These are phyloP conservation scores for Panthera tigris DNA, from an alignment of 2,113 vertebrate species.

Conservation along the genomic window DNA sequence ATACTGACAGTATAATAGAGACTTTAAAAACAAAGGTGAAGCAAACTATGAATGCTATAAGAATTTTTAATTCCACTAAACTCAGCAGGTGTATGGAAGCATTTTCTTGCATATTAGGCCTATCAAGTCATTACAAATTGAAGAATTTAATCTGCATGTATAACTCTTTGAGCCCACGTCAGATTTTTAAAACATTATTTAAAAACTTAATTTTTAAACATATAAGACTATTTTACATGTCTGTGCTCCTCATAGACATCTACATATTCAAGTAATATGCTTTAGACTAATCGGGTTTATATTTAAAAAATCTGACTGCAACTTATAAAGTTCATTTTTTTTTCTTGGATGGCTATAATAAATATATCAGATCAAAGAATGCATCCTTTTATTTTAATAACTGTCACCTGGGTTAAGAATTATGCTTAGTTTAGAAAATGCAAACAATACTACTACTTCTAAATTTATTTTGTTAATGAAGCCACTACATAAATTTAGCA, in stretches of 20 bases:
- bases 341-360: neutral
- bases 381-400: slow-evolving; percentile 24
- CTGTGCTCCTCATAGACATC: neutral
- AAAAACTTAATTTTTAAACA: neutral
- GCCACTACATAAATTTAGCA: slow-evolving; percentile 90
- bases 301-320: slow-evolving; percentile 8
- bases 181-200: neutral
- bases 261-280: neutral
- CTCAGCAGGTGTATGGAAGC: slow-evolving; percentile 62
- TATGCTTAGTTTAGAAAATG: slow-evolving; percentile 69
- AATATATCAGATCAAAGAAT: slow-evolving; percentile 50
- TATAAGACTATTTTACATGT: neutral
- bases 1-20: slow-evolving; percentile 56
- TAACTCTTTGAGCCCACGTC: slow-evolving; percentile 30
- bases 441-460: slow-evolving; percentile 83
- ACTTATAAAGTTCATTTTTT: neutral
- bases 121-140: slow-evolving; percentile 63
- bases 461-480: slow-evolving; percentile 88
- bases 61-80: slow-evolving; percentile 52
- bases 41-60: slow-evolving; percentile 52
- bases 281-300: slow-evolving; percentile 39
- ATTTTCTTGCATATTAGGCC: neutral
- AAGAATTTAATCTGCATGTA: slow-evolving; percentile 27
- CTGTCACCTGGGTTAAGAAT: slow-evolving; percentile 75
- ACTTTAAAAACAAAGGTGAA: slow-evolving; percentile 65